Evolutionary conservation across 1,140 invertebrate genomes (phyloP).

Genomic region (Grapholita molesta): DNA sequence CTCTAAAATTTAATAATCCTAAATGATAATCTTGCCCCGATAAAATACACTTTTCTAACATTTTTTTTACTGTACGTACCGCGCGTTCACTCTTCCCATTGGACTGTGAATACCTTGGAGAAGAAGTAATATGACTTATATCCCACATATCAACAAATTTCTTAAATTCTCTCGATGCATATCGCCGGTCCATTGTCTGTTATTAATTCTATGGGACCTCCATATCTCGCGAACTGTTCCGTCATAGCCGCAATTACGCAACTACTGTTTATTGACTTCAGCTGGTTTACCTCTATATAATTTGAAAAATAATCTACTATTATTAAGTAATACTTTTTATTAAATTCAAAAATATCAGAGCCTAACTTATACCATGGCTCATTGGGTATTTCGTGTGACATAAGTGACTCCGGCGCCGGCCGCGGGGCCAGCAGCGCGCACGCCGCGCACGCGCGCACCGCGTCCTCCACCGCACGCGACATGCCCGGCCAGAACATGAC

Average conservation of each 20-base stretch:
- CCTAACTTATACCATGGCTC: slow-evolving; percentile 15
- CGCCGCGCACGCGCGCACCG: slow-evolving; percentile 29
- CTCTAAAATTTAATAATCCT: slow-evolving; percentile 15
- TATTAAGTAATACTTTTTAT: slow-evolving; percentile 13
- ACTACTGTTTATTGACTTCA: background rate
- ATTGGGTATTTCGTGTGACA: background rate
- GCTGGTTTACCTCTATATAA: slow-evolving; percentile 7
- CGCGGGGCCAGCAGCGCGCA: slow-evolving; percentile 36
- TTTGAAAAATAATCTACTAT: slow-evolving; percentile 19
- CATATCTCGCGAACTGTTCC: slow-evolving; percentile 18
- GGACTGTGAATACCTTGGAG: slow-evolving; percentile 9
- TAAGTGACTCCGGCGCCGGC: background rate
- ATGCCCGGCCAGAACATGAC: slow-evolving; percentile 22
- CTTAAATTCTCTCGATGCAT: slow-evolving; percentile 5
- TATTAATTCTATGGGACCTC: slow-evolving; percentile 11
- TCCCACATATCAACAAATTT: slow-evolving; percentile 4
- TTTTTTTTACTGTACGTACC: slow-evolving; percentile 5
- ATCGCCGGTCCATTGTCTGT: slow-evolving; percentile 17
- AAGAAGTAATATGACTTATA: background rate
- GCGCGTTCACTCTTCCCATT: slow-evolving; percentile 16
- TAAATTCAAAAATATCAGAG: slow-evolving; percentile 14
- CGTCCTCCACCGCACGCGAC: slow-evolving; percentile 14
- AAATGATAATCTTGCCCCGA: slow-evolving; percentile 14
- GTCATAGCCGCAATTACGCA: slow-evolving; percentile 1
- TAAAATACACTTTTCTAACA: background rate